Percentiles rank a stretch among this genome's conserved stretches.
Conservation (phyloP, 2,888 invertebrate genomes). For the Ametastegia equiseti region DNA sequence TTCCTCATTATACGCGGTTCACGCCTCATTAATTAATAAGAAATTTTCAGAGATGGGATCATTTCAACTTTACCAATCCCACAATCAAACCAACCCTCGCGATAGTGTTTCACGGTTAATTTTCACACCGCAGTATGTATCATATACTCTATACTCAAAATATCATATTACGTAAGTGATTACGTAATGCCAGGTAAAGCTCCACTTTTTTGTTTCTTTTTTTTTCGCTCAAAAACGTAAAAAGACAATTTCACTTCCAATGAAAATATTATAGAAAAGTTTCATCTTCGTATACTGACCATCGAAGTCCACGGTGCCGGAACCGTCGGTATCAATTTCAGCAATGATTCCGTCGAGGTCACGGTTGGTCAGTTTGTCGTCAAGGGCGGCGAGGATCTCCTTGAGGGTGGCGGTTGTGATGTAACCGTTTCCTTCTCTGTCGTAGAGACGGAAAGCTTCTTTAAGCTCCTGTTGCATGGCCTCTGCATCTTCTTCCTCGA, state of each 20-base stretch:
- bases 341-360: conserved; percentile 98
- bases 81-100: not conserved
- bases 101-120: not conserved
- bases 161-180: not conserved
- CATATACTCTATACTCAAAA: not conserved
- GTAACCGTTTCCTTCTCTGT: conserved; percentile 97
- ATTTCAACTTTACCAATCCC: not conserved
- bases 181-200: not conserved
- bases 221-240: not conserved
- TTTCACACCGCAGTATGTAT: conserved; percentile 18
- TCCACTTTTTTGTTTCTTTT: not conserved
- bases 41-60: not conserved
- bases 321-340: conserved; percentile 98
- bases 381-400: conserved; percentile 94
- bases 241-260: not conserved
- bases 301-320: conserved; percentile 99
- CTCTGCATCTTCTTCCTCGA: conserved; percentile 97
- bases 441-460: conserved; percentile 98
- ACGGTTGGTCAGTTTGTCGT: conserved; percentile 94
- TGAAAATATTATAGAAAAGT: not conserved
- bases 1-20: not conserved
- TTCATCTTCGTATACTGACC: conserved; percentile 79
- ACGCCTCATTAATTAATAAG: conserved; percentile 8
- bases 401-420: conserved; percentile 94
- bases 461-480: conserved; percentile 97